A percentile compares a stretch with the other conserved stretches of the same genome.
These are phyloP conservation scores for Takifugu ocellatus DNA, from an alignment of 2,797 vertebrate genomes.

Conservation along the genomic window DNA sequence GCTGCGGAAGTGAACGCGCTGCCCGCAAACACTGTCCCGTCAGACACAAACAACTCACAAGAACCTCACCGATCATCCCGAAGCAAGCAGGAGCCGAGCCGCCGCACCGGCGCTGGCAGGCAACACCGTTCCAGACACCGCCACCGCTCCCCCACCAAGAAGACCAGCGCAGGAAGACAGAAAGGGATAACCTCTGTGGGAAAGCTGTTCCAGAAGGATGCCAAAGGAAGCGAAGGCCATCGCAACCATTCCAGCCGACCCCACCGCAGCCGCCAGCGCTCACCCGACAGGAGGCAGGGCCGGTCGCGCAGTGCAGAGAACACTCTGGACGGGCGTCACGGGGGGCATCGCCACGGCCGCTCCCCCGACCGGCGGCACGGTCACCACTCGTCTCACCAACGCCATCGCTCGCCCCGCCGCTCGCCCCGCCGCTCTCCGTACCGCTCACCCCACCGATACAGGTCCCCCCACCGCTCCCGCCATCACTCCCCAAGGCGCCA, in stretches of 20 bases:
- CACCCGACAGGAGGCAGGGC: constrained; percentile 79
- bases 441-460: constrained; percentile 68
- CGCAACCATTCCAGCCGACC: constrained; percentile 69
- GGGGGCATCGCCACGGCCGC: constrained; percentile 69
- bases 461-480: constrained; percentile 74
- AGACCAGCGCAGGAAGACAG: constrained; percentile 59
- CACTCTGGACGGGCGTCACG: constrained; percentile 76
- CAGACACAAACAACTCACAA: constrained; percentile 86
- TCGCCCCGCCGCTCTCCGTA: constrained; percentile 59
- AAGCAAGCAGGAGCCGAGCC: constrained; percentile 81
- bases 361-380: constrained; percentile 76
- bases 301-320: constrained; percentile 85
- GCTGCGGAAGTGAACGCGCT: constrained; percentile 88
- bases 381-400: constrained; percentile 59
- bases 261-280: constrained; percentile 69
- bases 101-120: constrained; percentile 67
- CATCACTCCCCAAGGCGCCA: constrained; percentile 75
- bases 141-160: constrained; percentile 82
- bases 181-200: constrained; percentile 44
- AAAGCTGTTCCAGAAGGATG: constrained; percentile 46
- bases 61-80: constrained; percentile 89
- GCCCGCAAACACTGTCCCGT: constrained; percentile 73
- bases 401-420: constrained; percentile 29
- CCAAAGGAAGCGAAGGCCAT: constrained; percentile 56
- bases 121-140: constrained; percentile 79